Conservation (phyloP, 1,140 invertebrate genomes). For the Schlechtendalia chinensis region DNA sequence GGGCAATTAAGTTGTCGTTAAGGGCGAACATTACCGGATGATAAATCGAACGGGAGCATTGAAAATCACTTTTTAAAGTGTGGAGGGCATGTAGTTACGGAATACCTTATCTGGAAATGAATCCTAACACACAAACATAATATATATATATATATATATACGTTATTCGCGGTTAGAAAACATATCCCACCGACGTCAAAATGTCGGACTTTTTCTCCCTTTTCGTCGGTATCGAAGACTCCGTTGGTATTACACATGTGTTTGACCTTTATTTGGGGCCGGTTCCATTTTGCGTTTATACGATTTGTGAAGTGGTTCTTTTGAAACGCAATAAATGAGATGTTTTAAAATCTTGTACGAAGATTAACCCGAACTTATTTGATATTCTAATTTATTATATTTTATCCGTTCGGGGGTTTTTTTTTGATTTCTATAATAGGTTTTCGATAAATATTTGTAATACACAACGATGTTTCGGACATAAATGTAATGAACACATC, state of each 20-base stretch:
- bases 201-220: neutral
- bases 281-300: neutral
- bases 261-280: neutral
- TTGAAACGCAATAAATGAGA: neutral
- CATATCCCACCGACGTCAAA: neutral
- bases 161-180: neutral
- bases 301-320: neutral
- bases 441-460: too few relatives aligned
- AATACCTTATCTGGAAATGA: constrained; percentile 16
- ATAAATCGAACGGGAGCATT: neutral
- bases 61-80: constrained; percentile 30
- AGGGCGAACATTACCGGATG: constrained; percentile 4
- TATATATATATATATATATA: neutral
- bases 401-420: too few relatives aligned
- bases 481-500: too few relatives aligned
- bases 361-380: neutral
- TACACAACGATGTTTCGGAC: too few relatives aligned
- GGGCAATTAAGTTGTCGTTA: constrained; percentile 34
- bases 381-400: too few relatives aligned
- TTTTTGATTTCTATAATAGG: too few relatives aligned
- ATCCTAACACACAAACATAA: neutral
- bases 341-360: neutral
- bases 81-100: neutral
- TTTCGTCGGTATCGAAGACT: neutral
- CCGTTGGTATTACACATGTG: neutral